Evolutionary conservation across 2,888 invertebrate species (phyloP).

Genomic region (Quadroppia sp.): DNA sequence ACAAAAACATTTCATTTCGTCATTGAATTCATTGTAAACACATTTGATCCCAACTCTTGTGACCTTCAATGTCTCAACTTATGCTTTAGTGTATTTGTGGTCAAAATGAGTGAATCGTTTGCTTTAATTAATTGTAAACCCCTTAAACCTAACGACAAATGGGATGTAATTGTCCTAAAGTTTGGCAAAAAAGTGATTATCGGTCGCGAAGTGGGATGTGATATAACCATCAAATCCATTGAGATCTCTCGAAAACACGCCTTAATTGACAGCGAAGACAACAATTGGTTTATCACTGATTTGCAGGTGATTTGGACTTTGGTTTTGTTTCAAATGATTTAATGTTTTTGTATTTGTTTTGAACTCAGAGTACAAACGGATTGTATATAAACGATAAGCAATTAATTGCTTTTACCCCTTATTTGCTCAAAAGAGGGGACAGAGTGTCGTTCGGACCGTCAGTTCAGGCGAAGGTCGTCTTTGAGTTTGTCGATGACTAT

Average conservation of each 20-base stretch:
- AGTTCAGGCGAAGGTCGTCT: not conserved
- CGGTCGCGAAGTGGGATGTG: slow-evolving; percentile 30
- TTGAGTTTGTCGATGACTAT: slow-evolving; percentile 27
- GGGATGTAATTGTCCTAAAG: not conserved
- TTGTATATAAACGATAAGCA: slow-evolving; percentile 21
- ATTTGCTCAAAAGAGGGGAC: not conserved
- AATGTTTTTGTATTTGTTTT: not conserved
- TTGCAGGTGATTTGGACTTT: slow-evolving; percentile 8
- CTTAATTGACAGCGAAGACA: not conserved
- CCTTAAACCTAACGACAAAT: not conserved
- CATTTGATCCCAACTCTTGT: too few relatives aligned
- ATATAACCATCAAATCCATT: slow-evolving; percentile 24
- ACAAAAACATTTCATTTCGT: too few relatives aligned
- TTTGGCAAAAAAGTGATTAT: not conserved
- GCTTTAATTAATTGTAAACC: too few relatives aligned
- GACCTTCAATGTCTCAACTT: too few relatives aligned
- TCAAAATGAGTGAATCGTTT: too few relatives aligned
- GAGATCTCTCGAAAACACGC: slow-evolving; percentile 39
- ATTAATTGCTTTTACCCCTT: not conserved
- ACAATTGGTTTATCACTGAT: slow-evolving; percentile 31
- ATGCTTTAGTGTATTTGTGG: too few relatives aligned
- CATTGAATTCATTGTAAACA: too few relatives aligned
- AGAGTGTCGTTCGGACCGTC: slow-evolving; percentile 26
- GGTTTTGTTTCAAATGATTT: slow-evolving; percentile 9
- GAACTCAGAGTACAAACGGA: slow-evolving; percentile 35